A percentile compares a stretch with the other conserved stretches of the same genome.
Conservation (phyloP, 2,113 vertebrate species). For the Brachirus orientalis region DNA sequence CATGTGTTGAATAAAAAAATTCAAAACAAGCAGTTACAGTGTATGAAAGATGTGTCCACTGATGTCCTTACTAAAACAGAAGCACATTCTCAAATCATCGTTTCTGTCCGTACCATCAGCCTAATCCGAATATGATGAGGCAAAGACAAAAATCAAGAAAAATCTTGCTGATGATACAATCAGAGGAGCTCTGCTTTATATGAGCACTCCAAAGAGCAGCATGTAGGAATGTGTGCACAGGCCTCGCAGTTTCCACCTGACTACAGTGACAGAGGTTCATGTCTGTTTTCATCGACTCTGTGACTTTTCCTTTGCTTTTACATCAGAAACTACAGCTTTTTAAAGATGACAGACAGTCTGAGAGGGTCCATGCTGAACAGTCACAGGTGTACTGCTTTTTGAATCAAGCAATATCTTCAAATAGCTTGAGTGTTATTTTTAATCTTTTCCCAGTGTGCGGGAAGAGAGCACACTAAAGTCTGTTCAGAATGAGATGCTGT, state of each 20-base stretch:
- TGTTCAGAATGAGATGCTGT: conserved; percentile 40
- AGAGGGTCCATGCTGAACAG: conserved; percentile 77
- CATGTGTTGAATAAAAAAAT: neutral
- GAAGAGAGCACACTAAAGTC: conserved; percentile 32
- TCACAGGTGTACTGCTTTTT: conserved; percentile 70
- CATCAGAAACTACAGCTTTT: conserved; percentile 84
- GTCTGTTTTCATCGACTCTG: conserved; percentile 42
- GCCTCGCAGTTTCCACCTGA: conserved; percentile 51
- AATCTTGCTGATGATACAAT: conserved; percentile 46
- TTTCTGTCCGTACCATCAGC: neutral
- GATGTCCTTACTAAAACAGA: conserved; percentile 36
- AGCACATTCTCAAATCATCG: conserved; percentile 18
- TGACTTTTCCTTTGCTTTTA: conserved; percentile 83
- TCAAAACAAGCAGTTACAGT: conserved; percentile 55
- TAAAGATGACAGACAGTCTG: conserved; percentile 82
- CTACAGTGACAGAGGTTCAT: conserved; percentile 38
- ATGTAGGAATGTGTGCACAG: conserved; percentile 23
- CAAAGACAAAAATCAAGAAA: conserved; percentile 60
- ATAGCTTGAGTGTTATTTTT: conserved; percentile 37
- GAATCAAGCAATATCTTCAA: conserved; percentile 49
- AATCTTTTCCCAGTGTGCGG: conserved; percentile 18
- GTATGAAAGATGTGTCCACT: conserved; percentile 30
- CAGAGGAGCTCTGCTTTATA: conserved; percentile 2
- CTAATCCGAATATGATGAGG: conserved; percentile 56
- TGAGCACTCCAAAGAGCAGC: conserved; percentile 20